These are phyloP conservation scores for Hypena proboscidalis DNA, from an alignment of 2,888 invertebrate genomes.

Conservation along the genomic window DNA sequence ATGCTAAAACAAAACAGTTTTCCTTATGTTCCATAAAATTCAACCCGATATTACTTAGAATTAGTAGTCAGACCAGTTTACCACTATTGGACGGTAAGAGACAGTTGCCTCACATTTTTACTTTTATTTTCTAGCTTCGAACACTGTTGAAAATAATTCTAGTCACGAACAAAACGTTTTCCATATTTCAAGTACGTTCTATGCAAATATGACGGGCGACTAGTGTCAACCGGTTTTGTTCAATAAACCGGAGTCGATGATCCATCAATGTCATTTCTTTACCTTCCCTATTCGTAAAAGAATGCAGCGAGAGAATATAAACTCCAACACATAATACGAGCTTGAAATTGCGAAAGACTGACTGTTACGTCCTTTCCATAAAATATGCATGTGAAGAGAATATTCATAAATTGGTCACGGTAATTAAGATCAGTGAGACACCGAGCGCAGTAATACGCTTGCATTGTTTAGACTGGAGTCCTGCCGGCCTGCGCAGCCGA, in stretches of 20 bases:
- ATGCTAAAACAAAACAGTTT: too few species aligned
- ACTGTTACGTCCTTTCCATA: constrained; percentile 40
- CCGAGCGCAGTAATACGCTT: constrained; percentile 39
- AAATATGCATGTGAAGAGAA: constrained; percentile 51
- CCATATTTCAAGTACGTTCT: constrained; percentile 50
- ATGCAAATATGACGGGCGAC: constrained; percentile 55
- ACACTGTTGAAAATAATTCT: constrained; percentile 32
- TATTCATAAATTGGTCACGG: constrained; percentile 55
- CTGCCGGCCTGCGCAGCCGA: constrained; percentile 29
- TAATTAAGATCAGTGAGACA: constrained; percentile 42
- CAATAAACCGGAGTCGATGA: constrained; percentile 56
- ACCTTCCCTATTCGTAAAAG: constrained; percentile 42
- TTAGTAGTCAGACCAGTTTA: too few species aligned
- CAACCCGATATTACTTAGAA: too few species aligned
- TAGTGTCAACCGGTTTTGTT: constrained; percentile 46
- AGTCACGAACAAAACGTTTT: constrained; percentile 48
- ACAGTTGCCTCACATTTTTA: constrained; percentile 1
- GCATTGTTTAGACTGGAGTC: constrained; percentile 46
- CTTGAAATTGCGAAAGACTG: constrained; percentile 42
- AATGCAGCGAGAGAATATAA: constrained; percentile 22
- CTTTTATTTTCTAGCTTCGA: constrained; percentile 9
- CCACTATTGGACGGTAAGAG: too few species aligned
- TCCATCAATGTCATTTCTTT: constrained; percentile 66
- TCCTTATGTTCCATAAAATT: too few species aligned
- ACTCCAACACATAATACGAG: background rate